Percentiles rank a stretch among this genome's conserved stretches.
Evolutionary conservation across 2,797 vertebrate species (phyloP).

Genomic region (Melanotaenia trifasciata): DNA sequence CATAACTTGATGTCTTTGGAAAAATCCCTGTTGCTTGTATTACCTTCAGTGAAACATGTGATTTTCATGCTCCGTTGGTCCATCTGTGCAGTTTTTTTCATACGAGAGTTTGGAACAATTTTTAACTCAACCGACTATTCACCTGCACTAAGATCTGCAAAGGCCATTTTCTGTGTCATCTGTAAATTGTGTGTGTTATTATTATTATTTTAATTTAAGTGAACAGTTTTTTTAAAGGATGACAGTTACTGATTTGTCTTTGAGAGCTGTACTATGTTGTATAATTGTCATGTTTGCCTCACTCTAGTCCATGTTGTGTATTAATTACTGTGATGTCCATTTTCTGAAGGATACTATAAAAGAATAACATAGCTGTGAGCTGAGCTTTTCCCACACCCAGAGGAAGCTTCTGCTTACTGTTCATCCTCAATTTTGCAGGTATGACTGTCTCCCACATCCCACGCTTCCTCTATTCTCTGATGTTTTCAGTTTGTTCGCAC

Average conservation of each 20-base stretch:
- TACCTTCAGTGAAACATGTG: conserved; percentile 20
- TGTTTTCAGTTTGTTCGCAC: background rate
- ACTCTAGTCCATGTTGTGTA: conserved; percentile 2
- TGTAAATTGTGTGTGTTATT: background rate
- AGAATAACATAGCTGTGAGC: background rate
- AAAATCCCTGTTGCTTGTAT: conserved; percentile 19
- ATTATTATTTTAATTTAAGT: background rate
- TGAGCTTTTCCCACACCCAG: background rate
- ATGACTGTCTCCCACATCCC: background rate
- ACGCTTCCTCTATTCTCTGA: too few relatives aligned
- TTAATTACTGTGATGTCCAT: conserved; percentile 17
- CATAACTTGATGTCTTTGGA: conserved; percentile 19
- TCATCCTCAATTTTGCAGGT: background rate
- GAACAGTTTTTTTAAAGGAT: background rate
- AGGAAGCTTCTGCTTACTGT: background rate
- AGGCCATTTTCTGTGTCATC: conserved; percentile 2
- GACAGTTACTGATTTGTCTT: background rate
- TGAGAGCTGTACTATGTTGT: background rate
- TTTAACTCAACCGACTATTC: conserved; percentile 13
- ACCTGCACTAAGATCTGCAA: background rate
- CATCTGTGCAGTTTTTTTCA: conserved; percentile 29
- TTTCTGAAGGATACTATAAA: conserved; percentile 3
- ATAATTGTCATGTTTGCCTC: conserved; percentile 9
- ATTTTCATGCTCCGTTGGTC: conserved; percentile 32
- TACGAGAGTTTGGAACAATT: background rate